Evolutionary conservation across 2,113 vertebrate species (phyloP).

Genomic region (Poecilia latipinna): DNA sequence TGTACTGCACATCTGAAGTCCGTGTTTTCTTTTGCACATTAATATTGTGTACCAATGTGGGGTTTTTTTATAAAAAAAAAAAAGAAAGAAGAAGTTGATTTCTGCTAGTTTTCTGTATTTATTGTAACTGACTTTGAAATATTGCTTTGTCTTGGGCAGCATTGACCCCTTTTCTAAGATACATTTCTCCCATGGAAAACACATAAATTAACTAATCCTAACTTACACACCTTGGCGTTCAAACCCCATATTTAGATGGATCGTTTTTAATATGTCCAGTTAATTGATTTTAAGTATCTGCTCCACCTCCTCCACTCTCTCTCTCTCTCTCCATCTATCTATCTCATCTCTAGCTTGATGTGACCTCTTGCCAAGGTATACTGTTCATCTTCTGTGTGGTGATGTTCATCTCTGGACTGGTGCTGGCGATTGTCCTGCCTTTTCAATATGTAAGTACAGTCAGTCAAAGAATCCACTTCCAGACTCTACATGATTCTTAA

Average conservation of each 20-base stretch:
- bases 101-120: too few relatives aligned
- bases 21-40: too few relatives aligned
- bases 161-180: too few relatives aligned
- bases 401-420: constrained; percentile 86
- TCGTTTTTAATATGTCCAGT: not conserved
- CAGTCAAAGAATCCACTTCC: not conserved
- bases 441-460: constrained; percentile 86
- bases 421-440: constrained; percentile 85
- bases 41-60: too few relatives aligned
- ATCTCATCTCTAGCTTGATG: constrained; percentile 81
- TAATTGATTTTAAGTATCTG: constrained; percentile 15
- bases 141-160: too few relatives aligned
- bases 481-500: not conserved
- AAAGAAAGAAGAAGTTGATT: too few relatives aligned
- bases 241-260: not conserved
- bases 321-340: not conserved
- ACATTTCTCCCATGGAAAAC: too few relatives aligned
- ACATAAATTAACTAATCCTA: too few relatives aligned
- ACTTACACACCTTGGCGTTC: not conserved
- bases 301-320: not conserved
- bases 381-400: constrained; percentile 88
- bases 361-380: constrained; percentile 89
- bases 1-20: too few relatives aligned
- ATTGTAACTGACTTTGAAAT: too few relatives aligned
- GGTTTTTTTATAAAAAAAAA: too few relatives aligned